These are phyloP conservation scores for Ophonus ardosiacus DNA, from an alignment of 2,888 invertebrate species.

Conservation along the genomic window DNA sequence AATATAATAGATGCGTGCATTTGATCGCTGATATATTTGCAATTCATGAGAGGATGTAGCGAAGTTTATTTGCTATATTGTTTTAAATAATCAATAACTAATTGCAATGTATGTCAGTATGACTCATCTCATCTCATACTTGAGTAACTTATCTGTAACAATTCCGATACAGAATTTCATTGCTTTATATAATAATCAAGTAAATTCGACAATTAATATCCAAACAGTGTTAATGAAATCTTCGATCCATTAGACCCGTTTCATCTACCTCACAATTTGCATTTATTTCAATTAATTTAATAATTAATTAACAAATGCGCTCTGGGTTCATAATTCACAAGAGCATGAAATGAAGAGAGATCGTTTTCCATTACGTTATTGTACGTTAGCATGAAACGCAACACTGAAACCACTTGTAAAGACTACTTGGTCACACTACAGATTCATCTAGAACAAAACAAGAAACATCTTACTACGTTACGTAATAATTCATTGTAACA, in stretches of 20 bases:
- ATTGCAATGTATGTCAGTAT: too few relatives aligned
- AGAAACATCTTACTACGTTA: too few relatives aligned
- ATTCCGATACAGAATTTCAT: not conserved
- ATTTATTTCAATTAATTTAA: conserved; percentile 41
- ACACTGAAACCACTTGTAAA: conserved; percentile 14
- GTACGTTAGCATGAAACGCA: not conserved
- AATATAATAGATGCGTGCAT: not conserved
- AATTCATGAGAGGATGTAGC: too few relatives aligned
- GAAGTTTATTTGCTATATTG: too few relatives aligned
- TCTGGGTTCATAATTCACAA: conserved; percentile 16
- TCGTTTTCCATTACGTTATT: conserved; percentile 42
- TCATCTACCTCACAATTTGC: conserved; percentile 10
- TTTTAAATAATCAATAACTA: too few relatives aligned
- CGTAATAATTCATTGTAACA: too few relatives aligned
- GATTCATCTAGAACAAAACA: too few relatives aligned
- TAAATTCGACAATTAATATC: conserved; percentile 23
- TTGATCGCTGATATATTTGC: not conserved
- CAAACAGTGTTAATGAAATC: not conserved
- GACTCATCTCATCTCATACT: too few relatives aligned
- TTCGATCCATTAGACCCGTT: conserved; percentile 30
- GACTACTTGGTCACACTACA: too few relatives aligned
- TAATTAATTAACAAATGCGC: conserved; percentile 45
- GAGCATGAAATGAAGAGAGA: conserved; percentile 27
- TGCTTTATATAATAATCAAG: not conserved
- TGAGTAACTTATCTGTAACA: too few relatives aligned